A percentile compares a stretch with the other conserved stretches of the same genome.
These are phyloP conservation scores for Neomorphus geoffroyi DNA, from an alignment of 2,797 vertebrate genomes.

Conservation along the genomic window DNA sequence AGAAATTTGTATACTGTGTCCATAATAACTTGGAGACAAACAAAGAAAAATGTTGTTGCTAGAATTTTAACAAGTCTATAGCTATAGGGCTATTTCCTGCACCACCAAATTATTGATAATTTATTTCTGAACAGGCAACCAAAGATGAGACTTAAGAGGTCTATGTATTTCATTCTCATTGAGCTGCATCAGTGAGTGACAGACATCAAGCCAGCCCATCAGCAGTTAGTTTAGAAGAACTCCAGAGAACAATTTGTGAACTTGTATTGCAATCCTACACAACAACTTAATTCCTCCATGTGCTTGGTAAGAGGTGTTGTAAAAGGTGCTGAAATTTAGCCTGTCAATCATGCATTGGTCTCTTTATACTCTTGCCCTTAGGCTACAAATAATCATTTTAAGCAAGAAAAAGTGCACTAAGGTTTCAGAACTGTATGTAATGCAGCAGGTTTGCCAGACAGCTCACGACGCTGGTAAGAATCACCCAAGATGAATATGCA, in stretches of 20 bases:
- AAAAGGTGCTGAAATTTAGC: background rate
- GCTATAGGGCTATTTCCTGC: background rate
- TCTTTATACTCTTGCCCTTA: background rate
- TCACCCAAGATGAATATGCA: background rate
- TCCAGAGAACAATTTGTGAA: constrained; percentile 8
- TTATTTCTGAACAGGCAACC: background rate
- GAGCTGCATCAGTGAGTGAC: background rate
- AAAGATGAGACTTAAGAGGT: background rate
- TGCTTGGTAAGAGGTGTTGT: background rate
- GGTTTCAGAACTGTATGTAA: background rate
- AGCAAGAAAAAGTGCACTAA: background rate
- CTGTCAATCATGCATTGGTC: background rate
- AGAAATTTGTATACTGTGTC: background rate
- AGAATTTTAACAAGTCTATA: background rate
- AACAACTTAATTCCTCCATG: constrained; percentile 2
- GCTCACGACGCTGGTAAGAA: background rate
- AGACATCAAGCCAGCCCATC: background rate
- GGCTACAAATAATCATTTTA: background rate
- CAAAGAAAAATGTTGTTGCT: background rate
- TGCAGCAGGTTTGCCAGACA: background rate
- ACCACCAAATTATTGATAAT: background rate
- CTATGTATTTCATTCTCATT: background rate
- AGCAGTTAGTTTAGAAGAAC: background rate
- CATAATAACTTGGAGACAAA: background rate
- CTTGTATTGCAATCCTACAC: background rate